phyloP scores from a whole-genome alignment of 2,888 invertebrate species.

The Pandemis corylana region DNA sequence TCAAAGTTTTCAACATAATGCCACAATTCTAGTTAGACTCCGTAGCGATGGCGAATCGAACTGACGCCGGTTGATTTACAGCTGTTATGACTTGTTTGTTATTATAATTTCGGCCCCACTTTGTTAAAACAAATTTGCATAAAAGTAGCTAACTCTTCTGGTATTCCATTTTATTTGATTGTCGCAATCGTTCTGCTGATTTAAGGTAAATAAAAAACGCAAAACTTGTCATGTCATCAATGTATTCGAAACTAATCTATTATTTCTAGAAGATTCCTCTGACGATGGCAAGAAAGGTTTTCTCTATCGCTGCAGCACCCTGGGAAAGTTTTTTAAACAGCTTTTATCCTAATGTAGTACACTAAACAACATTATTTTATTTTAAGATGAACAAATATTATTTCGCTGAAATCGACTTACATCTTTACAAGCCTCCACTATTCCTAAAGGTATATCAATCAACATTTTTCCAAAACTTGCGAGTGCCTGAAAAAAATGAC shows the following conservation, averaged over 20 bases:
- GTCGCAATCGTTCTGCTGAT: neutral
- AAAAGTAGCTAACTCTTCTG: conserved; percentile 27
- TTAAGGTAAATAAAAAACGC: conserved; percentile 19
- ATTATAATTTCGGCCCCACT: conserved; percentile 38
- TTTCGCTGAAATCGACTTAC: conserved; percentile 52
- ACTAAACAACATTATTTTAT: neutral
- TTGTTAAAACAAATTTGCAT: conserved; percentile 35
- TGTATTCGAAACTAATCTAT: conserved; percentile 7
- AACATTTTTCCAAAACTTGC: conserved; percentile 64
- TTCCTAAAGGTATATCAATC: conserved; percentile 63
- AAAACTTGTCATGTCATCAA: neutral
- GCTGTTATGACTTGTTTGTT: conserved; percentile 39
- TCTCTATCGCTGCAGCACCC: conserved; percentile 63
- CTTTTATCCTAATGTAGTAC: conserved; percentile 8
- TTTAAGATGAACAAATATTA: neutral
- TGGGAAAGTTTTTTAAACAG: conserved; percentile 48
- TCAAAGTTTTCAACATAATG: conserved; percentile 31
- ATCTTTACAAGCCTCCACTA: conserved; percentile 66
- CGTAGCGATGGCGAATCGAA: conserved; percentile 20
- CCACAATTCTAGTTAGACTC: conserved; percentile 9
- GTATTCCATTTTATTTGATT: conserved; percentile 14
- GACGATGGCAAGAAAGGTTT: conserved; percentile 58
- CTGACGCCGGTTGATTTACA: conserved; percentile 34
- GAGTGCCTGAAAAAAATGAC: conserved; percentile 53
- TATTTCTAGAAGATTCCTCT: conserved; percentile 55